Percentiles rank a stretch among this genome's conserved stretches.
phyloP scores from a whole-genome alignment of 2,797 vertebrate genomes.

The Phoxinus dragarum region DNA sequence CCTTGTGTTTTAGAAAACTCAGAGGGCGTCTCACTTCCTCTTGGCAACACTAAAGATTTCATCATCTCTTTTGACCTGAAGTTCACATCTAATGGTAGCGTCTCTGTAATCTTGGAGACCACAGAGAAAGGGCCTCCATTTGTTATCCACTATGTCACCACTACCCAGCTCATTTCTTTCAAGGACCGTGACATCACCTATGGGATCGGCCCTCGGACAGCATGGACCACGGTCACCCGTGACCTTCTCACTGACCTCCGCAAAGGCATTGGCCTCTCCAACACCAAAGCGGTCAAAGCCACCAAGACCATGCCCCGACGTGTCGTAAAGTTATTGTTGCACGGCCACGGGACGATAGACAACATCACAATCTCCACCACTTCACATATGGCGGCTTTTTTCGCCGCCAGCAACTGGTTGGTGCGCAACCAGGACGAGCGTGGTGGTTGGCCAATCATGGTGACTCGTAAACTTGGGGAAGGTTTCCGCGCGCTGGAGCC shows the following conservation, averaged over 20 bases:
- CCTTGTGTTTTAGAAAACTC: conserved; percentile 80
- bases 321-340: conserved; percentile 84
- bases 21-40: conserved; percentile 88
- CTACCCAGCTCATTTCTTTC: conserved; percentile 87
- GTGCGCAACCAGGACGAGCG: conserved; percentile 94
- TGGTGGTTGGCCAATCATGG: conserved; percentile 98
- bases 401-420: conserved; percentile 94
- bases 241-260: conserved; percentile 95
- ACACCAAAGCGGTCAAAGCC: conserved; percentile 95
- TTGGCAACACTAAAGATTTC: conserved; percentile 93
- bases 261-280: conserved; percentile 95
- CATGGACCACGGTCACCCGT: conserved; percentile 92
- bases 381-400: conserved; percentile 95
- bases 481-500: conserved; percentile 93
- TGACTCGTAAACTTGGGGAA: conserved; percentile 95
- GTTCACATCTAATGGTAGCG: conserved; percentile 89
- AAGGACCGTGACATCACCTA: conserved; percentile 90
- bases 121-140: conserved; percentile 92
- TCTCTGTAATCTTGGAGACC: conserved; percentile 92
- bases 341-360: conserved; percentile 88
- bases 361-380: conserved; percentile 94
- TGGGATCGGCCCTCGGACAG: conserved; percentile 85
- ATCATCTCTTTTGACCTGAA: conserved; percentile 94
- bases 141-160: conserved; percentile 91
- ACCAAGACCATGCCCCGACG: conserved; percentile 94